A percentile compares a stretch with the other conserved stretches of the same genome.
phyloP scores from a whole-genome alignment of 2,113 vertebrate species.

The Syngnathus floridae region DNA sequence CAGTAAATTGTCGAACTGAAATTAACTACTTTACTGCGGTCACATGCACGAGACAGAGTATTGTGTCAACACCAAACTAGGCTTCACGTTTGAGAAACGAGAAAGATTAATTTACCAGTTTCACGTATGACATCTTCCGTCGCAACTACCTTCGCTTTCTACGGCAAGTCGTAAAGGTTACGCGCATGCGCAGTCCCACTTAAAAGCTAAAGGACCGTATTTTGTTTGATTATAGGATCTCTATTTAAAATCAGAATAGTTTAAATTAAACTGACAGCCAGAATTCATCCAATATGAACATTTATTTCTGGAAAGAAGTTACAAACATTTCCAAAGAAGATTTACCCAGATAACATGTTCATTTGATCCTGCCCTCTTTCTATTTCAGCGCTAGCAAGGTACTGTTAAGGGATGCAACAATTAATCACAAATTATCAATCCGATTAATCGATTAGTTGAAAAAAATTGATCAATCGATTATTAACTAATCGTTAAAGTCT shows the following conservation, averaged over 20 bases:
- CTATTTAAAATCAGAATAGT: not conserved
- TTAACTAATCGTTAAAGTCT: too few relatives aligned
- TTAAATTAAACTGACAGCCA: not conserved
- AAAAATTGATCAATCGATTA: too few relatives aligned
- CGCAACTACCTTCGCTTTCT: constrained; percentile 21
- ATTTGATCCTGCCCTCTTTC: constrained; percentile 52
- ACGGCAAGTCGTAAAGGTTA: constrained; percentile 30
- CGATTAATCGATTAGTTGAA: too few relatives aligned
- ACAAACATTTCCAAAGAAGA: constrained; percentile 75
- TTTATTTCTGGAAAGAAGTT: constrained; percentile 78
- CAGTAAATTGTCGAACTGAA: not conserved
- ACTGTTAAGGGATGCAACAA: constrained; percentile 4
- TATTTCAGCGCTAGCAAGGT: constrained; percentile 61
- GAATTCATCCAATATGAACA: constrained; percentile 72
- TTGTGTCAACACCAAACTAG: not conserved
- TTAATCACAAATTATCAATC: too few relatives aligned
- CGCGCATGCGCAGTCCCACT: constrained; percentile 22
- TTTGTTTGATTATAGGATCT: not conserved
- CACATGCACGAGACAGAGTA: not conserved
- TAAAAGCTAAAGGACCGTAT: too few relatives aligned
- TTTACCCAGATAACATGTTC: constrained; percentile 65
- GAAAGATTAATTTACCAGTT: constrained; percentile 38
- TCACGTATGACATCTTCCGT: constrained; percentile 41
- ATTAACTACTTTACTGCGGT: not conserved
- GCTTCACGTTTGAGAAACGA: too few relatives aligned